Percentiles rank a stretch among this genome's conserved stretches.
Evolutionary conservation across 2,113 vertebrate species (phyloP).

Genomic region (Zapornia atra): DNA sequence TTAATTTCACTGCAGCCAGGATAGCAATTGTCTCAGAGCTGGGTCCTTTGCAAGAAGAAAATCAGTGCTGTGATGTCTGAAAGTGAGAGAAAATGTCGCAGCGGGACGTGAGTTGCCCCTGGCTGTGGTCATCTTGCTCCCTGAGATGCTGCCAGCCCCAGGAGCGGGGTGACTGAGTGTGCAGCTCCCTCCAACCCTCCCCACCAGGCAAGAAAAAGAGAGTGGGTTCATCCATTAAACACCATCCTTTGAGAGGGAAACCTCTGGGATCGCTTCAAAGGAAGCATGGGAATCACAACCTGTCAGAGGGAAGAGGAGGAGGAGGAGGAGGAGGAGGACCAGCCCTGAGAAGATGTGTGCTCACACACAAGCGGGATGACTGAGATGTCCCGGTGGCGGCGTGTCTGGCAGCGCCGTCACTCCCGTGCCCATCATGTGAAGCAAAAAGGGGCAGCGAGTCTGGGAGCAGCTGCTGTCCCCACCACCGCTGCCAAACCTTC

Average conservation of each 20-base stretch:
- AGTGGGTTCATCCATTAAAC: not conserved
- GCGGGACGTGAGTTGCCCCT: not conserved
- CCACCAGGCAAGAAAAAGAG: not conserved
- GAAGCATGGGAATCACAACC: not conserved
- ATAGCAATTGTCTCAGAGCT: not conserved
- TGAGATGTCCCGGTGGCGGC: not conserved
- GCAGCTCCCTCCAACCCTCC: not conserved
- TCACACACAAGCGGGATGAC: accelerated
- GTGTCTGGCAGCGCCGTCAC: accelerated
- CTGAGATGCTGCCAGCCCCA: not conserved
- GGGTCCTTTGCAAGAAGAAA: not conserved
- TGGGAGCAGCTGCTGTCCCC: conserved; percentile 46
- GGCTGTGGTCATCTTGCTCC: not conserved
- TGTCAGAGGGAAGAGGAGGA: not conserved
- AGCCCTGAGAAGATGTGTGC: not conserved
- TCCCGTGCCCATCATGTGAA: not conserved
- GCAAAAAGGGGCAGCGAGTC: not conserved
- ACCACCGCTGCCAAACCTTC: not conserved
- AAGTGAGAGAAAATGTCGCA: not conserved
- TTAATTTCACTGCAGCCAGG: not conserved
- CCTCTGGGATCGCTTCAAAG: not conserved
- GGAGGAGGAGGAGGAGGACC: not conserved
- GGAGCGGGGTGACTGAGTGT: not conserved
- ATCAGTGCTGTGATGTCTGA: not conserved
- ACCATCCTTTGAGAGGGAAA: not conserved